A percentile compares a stretch with the other conserved stretches of the same genome.
These are phyloP conservation scores for Ciona savignyi DNA, from an alignment of 23 tunicate genomes.

Conservation along the genomic window DNA sequence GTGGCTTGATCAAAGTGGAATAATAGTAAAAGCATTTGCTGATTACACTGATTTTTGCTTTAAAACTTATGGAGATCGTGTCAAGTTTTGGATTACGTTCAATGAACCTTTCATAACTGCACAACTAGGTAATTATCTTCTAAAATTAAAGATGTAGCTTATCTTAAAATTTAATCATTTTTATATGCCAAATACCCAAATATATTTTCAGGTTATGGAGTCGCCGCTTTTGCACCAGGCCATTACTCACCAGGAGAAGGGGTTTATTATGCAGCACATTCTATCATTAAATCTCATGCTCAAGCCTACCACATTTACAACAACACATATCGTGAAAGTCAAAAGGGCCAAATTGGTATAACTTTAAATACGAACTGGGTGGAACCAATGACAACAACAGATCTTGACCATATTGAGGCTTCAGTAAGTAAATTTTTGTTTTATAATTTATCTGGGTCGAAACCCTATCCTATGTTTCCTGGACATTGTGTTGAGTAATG, in stretches of 20 bases:
- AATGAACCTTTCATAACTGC: constrained; percentile 95
- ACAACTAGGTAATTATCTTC: constrained; percentile 72
- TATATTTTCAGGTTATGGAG: constrained; percentile 69
- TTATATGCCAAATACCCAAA: neutral
- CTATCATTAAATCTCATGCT: constrained; percentile 86
- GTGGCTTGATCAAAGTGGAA: constrained; percentile 75
- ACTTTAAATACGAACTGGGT: constrained; percentile 93
- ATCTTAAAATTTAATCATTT: no score
- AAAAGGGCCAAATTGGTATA: constrained; percentile 85
- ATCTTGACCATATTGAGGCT: constrained; percentile 82
- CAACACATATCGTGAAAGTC: constrained; percentile 56
- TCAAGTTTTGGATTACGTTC: constrained; percentile 98
- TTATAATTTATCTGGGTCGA: no score
- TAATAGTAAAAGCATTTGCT: constrained; percentile 54
- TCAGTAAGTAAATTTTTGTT: constrained; percentile 47
- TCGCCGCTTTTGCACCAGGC: constrained; percentile 80
- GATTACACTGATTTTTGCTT: constrained; percentile 89
- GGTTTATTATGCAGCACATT: constrained; percentile 88
- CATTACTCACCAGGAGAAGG: constrained; percentile 50
- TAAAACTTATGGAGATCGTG: constrained; percentile 70
- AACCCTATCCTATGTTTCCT: no score
- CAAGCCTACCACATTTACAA: constrained; percentile 75
- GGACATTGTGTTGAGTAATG: no score
- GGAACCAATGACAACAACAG: constrained; percentile 36
- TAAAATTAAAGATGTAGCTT: no score